Base-by-base conservation (phyloP, 2,888 invertebrate species). In the Rosalia funebris region DNA sequence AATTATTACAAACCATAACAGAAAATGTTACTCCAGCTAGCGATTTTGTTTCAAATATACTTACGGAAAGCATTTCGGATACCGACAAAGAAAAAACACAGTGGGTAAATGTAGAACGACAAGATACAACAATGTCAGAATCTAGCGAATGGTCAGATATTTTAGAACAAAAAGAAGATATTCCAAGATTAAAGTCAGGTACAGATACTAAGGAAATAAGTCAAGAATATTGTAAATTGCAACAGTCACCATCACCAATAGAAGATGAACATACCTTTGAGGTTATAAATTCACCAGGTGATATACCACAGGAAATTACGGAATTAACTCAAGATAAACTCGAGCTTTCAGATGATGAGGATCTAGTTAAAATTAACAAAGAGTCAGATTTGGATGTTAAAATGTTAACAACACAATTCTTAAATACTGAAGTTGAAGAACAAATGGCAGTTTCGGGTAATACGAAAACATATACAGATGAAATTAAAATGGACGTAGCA, bases 221-320 rank as follows among this genome's bases (percentile, higher is more conserved):
- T 25, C 7, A 5, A 25, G 25, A 25, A 25, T 25, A 3, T 25
- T 3, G 7, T 5, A 25, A 7, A 25, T 5, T 7, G 2, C 10
- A 3, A 34, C 5, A 34, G 5, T 34, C 34, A n/a, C 34, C 34
- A 34, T 34, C 42, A 10, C 25, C 32, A 15, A 31, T 2, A 31
- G 45, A 31, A 45, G 12, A 45, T 19, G 32, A 53, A 16, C 31
- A 31, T 9, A 42, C 53, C 4, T 53, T 53, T 32, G 53, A 42
- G 42, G 16, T 53, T 1, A n/a, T 53, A 42, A 42, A 42, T 2
- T 37, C 37, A 16, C 50, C 50, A 3, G 16, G 10, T 31, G 9
- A 7, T 31, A 3, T 31, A 12, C 1, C 12, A 15, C 3, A 36
- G n/a, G n/a, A n/a, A n/a, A n/a, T n/a, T n/a, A n/a, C n/a, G n/a